Evolutionary conservation across 2,888 invertebrate species (phyloP), one percentile per base, ranked within the genome.

Genomic region (Therioaphis trifolii): DNA sequence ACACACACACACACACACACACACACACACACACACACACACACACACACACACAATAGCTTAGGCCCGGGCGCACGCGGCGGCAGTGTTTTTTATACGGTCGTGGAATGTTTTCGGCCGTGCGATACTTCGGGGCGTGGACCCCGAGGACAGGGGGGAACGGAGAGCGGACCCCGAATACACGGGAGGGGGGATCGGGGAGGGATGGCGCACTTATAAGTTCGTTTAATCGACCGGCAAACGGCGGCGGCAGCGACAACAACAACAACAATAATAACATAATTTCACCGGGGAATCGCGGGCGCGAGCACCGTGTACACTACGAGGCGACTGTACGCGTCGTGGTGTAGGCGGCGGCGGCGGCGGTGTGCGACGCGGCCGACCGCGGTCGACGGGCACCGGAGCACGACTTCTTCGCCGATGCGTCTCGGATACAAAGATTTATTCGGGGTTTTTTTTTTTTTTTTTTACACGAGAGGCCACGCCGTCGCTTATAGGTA

Each of bases 321-420:
- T 43, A 43, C 11, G n/a, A n/a, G n/a, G 11, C 43, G 43, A 43
- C 7, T 43, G 43, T 43, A 43, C 43, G 7, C 5, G 43, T 14
- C 3, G 3, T 14, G 14, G 14, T 46, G 14, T 49, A 55, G 11
- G n/a, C 55, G n/a, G n/a, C n/a, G n/a, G 55, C 52, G 52, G 18
- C 18, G 4, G 18, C 2, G 35, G 24, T 69, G 43, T 21, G 40
- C 40, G 21, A 24, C 61, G 43, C 18, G 69, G 58, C 55, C 58
- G 71, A 72, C 35, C 52, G 72, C 82, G 63, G 74, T 74, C 74
- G 27, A 82, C 72, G 82, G 74, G 72, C 82, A 82, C 82, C 74
- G 74, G 82, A 72, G 72, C 82, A 82, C 82, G 82, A 82, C 74
- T 82, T 82, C 66, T 24, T 82, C 63, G 72, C 4, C 71, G 80